Conservation (phyloP, 2,888 invertebrate species). For the Syrphus vitripennis region DNA sequence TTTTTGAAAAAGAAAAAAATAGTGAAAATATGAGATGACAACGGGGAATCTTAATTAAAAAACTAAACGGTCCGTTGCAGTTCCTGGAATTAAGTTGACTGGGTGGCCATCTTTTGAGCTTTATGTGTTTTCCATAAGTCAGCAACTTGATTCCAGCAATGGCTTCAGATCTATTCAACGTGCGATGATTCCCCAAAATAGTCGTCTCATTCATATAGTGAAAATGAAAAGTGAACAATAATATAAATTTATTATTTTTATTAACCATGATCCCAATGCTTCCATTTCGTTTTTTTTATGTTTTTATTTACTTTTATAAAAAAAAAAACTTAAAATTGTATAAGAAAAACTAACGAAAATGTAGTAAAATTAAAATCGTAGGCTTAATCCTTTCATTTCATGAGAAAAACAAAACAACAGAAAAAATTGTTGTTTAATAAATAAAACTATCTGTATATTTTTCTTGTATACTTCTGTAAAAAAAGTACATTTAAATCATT, state of each 20-base stretch:
- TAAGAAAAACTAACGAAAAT: conserved; percentile 10
- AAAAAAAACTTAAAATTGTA: conserved; percentile 7
- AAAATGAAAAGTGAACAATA: conserved; percentile 46
- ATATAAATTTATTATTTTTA: not conserved
- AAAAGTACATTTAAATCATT: conserved; percentile 20
- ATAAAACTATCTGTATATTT: conserved; percentile 52
- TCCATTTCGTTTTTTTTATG: conserved; percentile 42
- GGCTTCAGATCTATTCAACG: conserved; percentile 75
- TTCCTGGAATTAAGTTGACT: conserved; percentile 82
- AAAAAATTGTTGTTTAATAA: conserved; percentile 24
- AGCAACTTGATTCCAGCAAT: conserved; percentile 82
- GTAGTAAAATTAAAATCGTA: conserved; percentile 31
- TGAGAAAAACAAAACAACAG: conserved; percentile 1
- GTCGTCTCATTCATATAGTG: conserved; percentile 5
- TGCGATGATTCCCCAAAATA: not conserved
- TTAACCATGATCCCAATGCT: conserved; percentile 44
- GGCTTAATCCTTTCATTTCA: conserved; percentile 46
- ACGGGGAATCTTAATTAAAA: conserved; percentile 19
- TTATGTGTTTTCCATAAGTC: conserved; percentile 77
- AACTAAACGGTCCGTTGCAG: conserved; percentile 76
- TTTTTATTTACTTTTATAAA: not conserved
- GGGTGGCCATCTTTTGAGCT: conserved; percentile 80
- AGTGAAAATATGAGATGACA: conserved; percentile 17
- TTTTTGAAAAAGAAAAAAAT: conserved; percentile 39
- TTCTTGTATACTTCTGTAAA: conserved; percentile 59